Percentiles rank a stretch among this genome's conserved stretches.
phyloP scores from a whole-genome alignment of 2,888 invertebrate species.

The Ditylenchus weischeri region DNA sequence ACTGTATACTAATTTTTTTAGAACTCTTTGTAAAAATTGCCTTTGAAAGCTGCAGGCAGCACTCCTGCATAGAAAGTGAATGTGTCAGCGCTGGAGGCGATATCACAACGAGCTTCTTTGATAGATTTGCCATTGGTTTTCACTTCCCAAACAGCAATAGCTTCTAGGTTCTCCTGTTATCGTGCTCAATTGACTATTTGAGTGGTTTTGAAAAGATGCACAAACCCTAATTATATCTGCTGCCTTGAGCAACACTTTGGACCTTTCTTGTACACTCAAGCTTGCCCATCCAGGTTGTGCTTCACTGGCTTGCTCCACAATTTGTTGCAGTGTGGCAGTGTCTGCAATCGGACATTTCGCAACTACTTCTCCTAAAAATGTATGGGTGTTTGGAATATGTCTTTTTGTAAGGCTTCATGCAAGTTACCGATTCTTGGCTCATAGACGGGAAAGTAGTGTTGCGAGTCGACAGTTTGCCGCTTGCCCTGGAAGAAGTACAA shows the following conservation, averaged over 20 bases:
- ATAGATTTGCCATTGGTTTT: conserved; percentile 65
- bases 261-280: conserved; percentile 43
- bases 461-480: conserved; percentile 30
- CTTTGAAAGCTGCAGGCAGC: conserved; percentile 45
- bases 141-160: conserved; percentile 59
- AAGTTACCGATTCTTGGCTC: conserved; percentile 40
- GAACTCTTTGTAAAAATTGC: conserved; percentile 21
- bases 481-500: conserved; percentile 36
- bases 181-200: not conserved
- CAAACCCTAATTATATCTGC: conserved; percentile 47
- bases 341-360: conserved; percentile 38
- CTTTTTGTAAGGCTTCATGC: not conserved
- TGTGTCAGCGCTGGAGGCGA: conserved; percentile 46
- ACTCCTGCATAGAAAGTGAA: conserved; percentile 46
- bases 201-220: conserved; percentile 3
- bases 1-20: no score
- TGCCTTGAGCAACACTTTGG: conserved; percentile 44
- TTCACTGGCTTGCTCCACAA: conserved; percentile 28
- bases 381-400: not conserved
- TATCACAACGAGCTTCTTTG: conserved; percentile 62
- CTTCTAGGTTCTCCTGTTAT: conserved; percentile 41
- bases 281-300: conserved; percentile 39
- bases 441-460: conserved; percentile 36
- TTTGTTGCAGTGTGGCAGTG: conserved; percentile 20
- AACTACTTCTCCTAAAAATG: conserved; percentile 36